Conservation (phyloP, 1,140 invertebrate species). For the Bombus affinis region DNA sequence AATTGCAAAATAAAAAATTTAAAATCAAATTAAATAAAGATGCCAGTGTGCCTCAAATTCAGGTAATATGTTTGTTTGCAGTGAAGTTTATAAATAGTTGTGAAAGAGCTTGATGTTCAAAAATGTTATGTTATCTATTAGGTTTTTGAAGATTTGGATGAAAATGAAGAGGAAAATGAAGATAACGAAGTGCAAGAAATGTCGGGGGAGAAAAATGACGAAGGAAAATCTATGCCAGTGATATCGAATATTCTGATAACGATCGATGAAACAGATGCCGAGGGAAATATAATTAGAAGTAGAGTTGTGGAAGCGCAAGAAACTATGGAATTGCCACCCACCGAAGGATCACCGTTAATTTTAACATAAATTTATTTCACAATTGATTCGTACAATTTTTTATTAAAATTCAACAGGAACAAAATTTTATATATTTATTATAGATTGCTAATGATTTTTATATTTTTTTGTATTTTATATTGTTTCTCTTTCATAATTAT, state of each 20-base stretch:
- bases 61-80: conserved; percentile 34
- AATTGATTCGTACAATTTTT: not conserved
- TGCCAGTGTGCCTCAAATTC: conserved; percentile 44
- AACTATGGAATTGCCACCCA: conserved; percentile 76
- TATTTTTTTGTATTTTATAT: not conserved
- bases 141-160: conserved; percentile 66
- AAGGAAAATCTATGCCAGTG: conserved; percentile 69
- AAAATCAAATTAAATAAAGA: conserved; percentile 65
- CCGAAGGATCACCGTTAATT: conserved; percentile 75
- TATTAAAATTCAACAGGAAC: not conserved
- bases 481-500: not conserved
- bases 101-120: not conserved
- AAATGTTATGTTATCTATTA: conserved; percentile 38
- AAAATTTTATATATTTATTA: not conserved
- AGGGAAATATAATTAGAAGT: conserved; percentile 82
- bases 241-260: conserved; percentile 82
- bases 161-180: conserved; percentile 42
- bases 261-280: conserved; percentile 82
- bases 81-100: not conserved
- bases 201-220: conserved; percentile 6
- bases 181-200: conserved; percentile 1
- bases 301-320: conserved; percentile 81
- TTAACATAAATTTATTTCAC: conserved; percentile 66
- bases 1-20: conserved; percentile 74
- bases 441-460: not conserved